Evolutionary conservation across 2,888 invertebrate genomes (phyloP).

Genomic region (Amblyteles armatorius): DNA sequence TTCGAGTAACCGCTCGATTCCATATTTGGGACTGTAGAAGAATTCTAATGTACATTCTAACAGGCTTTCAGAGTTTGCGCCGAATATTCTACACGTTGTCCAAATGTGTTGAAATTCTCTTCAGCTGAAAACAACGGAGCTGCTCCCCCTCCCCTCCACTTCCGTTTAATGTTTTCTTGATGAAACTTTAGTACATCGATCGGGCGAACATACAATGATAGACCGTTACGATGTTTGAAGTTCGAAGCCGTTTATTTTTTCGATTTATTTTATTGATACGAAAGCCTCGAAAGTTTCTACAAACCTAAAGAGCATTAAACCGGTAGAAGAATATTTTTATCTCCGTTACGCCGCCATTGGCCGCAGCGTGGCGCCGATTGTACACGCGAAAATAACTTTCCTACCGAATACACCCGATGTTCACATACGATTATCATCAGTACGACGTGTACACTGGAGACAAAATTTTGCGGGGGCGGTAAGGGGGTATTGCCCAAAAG

Average conservation of each 20-base stretch:
- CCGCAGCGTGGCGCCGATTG: background rate
- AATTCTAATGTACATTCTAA: background rate
- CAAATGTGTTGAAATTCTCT: background rate
- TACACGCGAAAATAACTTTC: background rate
- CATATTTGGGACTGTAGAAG: background rate
- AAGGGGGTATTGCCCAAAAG: background rate
- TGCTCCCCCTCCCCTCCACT: too few relatives aligned
- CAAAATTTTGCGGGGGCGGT: background rate
- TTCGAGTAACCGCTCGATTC: background rate
- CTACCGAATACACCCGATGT: background rate
- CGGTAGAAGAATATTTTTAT: background rate
- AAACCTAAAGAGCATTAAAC: background rate
- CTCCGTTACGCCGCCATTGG: background rate
- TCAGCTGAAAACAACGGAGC: background rate
- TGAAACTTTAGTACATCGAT: background rate
- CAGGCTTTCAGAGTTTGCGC: background rate
- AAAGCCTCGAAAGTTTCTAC: background rate
- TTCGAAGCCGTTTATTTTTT: background rate
- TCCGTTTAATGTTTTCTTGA: background rate
- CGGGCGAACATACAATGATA: background rate
- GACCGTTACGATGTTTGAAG: background rate
- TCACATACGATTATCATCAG: conserved; percentile 18
- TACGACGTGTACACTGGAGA: background rate
- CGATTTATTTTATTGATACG: background rate
- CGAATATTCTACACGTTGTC: background rate